These are phyloP conservation scores for Ferdinandea cuprea DNA, from an alignment of 2,888 invertebrate genomes.

Conservation along the genomic window DNA sequence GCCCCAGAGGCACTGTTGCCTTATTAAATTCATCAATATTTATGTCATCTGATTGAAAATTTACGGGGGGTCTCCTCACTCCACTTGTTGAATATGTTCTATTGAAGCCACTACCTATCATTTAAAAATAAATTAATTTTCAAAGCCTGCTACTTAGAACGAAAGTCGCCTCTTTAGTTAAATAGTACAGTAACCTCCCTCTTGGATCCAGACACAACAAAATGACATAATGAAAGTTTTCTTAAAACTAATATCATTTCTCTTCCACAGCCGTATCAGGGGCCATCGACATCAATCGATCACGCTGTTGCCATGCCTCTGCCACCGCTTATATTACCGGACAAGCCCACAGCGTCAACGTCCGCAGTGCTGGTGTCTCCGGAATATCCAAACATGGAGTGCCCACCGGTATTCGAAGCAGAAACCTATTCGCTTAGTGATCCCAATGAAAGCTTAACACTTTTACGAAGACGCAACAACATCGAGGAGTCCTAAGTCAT, in stretches of 20 bases:
- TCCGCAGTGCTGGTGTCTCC: conserved; percentile 81
- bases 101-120: too few species aligned
- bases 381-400: conserved; percentile 92
- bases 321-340: conserved; percentile 72
- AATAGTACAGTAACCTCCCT: too few species aligned
- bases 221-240: background rate
- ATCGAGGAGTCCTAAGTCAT: conserved; percentile 68
- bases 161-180: too few species aligned
- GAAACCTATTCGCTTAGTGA: conserved; percentile 90
- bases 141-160: too few species aligned
- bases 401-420: conserved; percentile 93
- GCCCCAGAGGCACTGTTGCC: too few species aligned
- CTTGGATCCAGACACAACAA: background rate
- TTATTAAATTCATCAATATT: too few species aligned
- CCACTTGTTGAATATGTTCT: too few species aligned
- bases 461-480: conserved; percentile 81
- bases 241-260: background rate
- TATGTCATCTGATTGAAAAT: too few species aligned
- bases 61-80: too few species aligned
- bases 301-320: conserved; percentile 52
- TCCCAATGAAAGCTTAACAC: conserved; percentile 81
- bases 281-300: conserved; percentile 47
- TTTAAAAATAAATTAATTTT: too few species aligned
- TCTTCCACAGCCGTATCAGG: conserved; percentile 50
- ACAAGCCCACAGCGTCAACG: conserved; percentile 53